These are phyloP conservation scores for Manis pentadactyla DNA, from an alignment of 2,797 vertebrate species.

Conservation along the genomic window DNA sequence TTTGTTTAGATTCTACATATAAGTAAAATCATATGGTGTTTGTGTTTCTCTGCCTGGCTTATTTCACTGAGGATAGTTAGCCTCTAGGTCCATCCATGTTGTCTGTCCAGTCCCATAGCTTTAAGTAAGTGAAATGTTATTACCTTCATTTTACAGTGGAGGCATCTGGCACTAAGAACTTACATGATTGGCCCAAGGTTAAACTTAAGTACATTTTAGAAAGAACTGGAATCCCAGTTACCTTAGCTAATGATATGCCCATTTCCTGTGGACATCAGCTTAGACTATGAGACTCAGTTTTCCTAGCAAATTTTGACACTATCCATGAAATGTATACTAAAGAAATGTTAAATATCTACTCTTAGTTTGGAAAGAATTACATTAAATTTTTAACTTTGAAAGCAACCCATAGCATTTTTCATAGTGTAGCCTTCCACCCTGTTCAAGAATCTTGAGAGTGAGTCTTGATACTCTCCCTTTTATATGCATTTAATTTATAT, in stretches of 20 bases:
- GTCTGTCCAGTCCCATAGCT: neutral
- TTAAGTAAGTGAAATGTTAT: slow-evolving; percentile 46
- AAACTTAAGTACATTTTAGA: slow-evolving; percentile 9
- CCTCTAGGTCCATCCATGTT: too few species aligned
- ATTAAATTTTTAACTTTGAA: neutral
- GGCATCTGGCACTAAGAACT: neutral
- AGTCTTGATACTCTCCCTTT: neutral
- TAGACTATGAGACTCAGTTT: neutral
- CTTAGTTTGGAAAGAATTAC: neutral
- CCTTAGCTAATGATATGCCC: slow-evolving; percentile 12
- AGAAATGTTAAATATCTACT: neutral
- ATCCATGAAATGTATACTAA: slow-evolving; percentile 12
- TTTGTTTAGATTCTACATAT: too few species aligned
- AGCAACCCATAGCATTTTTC: neutral
- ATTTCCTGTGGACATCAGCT: neutral
- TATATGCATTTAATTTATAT: slow-evolving; percentile 35
- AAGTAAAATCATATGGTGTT: too few species aligned
- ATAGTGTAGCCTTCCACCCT: neutral
- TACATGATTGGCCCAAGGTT: neutral
- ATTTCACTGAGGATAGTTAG: too few species aligned
- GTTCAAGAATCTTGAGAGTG: neutral
- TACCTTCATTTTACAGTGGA: slow-evolving; percentile 25
- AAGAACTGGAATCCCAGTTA: neutral
- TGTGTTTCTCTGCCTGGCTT: too few species aligned
- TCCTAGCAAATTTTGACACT: neutral